Percentiles rank a stretch among this genome's conserved stretches.
These are phyloP conservation scores for Parelbella ahira DNA, from an alignment of 2,888 invertebrate species.

Conservation along the genomic window DNA sequence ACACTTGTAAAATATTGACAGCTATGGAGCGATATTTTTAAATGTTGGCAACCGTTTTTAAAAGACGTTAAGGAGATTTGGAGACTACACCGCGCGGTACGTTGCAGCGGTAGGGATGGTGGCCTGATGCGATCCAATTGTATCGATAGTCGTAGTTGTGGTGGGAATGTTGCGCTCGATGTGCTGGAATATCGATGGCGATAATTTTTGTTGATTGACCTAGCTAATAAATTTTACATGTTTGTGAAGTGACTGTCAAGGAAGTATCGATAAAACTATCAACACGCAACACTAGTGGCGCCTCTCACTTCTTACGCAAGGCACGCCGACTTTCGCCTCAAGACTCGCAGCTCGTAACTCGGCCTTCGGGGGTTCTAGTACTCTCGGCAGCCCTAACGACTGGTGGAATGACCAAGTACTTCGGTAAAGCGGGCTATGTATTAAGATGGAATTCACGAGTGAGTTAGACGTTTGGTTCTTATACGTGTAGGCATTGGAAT, in stretches of 20 bases:
- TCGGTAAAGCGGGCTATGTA: no score
- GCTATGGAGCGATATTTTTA: conserved; percentile 12
- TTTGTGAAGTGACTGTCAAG: background rate
- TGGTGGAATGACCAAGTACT: no score
- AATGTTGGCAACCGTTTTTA: conserved; percentile 13
- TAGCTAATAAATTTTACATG: background rate
- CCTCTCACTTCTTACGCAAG: conserved; percentile 24
- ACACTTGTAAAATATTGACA: background rate
- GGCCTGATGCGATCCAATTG: background rate
- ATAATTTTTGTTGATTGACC: background rate
- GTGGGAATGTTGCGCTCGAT: background rate
- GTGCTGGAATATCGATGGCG: no score
- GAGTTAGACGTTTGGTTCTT: no score
- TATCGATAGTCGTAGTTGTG: conserved; percentile 5
- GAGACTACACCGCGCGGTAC: conserved; percentile 13
- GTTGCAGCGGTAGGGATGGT: conserved; percentile 1
- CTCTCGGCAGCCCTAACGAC: conserved; percentile 7
- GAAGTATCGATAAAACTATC: background rate
- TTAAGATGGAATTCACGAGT: no score
- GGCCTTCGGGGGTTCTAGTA: conserved; percentile 16
- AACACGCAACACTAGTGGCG: conserved; percentile 1
- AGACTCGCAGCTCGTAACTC: conserved; percentile 12
- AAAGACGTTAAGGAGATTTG: conserved; percentile 19
- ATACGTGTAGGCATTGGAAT: no score
- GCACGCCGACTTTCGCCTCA: conserved; percentile 18